Conservation (phyloP, 1,140 invertebrate genomes). For the Coenobita brevimanus region DNA sequence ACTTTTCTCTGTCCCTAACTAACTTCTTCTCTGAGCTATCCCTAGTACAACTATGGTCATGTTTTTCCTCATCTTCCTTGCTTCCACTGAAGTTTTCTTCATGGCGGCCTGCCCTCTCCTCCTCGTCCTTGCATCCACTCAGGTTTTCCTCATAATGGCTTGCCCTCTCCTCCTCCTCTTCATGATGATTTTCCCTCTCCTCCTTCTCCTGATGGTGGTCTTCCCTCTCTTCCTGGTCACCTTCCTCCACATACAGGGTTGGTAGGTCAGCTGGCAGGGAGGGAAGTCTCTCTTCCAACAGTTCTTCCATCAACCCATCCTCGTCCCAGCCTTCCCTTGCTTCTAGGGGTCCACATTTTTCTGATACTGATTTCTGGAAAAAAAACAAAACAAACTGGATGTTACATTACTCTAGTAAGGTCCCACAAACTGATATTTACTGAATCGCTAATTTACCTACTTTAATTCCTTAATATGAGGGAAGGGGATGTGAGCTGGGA, state of each 20-base stretch:
- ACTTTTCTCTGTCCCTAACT: background rate
- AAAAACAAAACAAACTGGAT: background rate
- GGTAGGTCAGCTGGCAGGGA: background rate
- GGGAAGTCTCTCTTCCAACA: slow-evolving; percentile 31
- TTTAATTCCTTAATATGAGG: no score
- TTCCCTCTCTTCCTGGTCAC: background rate
- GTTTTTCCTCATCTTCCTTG: background rate
- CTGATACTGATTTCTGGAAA: slow-evolving; percentile 45
- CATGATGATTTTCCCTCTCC: no score
- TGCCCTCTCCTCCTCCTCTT: background rate
- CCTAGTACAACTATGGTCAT: background rate
- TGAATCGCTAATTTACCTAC: no score
- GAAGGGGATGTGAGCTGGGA: no score
- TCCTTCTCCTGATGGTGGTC: no score
- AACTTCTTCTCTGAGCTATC: background rate
- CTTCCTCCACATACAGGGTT: background rate
- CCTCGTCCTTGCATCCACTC: background rate
- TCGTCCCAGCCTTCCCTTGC: background rate
- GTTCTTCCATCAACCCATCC: slow-evolving; percentile 2
- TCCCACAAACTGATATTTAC: no score
- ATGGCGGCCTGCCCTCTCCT: background rate
- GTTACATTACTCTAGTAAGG: no score
- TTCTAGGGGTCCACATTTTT: slow-evolving; percentile 30
- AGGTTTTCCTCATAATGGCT: no score
- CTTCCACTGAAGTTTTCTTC: background rate